phyloP scores from a whole-genome alignment of 1,140 invertebrate species.

The Brachionus calyciflorus region DNA sequence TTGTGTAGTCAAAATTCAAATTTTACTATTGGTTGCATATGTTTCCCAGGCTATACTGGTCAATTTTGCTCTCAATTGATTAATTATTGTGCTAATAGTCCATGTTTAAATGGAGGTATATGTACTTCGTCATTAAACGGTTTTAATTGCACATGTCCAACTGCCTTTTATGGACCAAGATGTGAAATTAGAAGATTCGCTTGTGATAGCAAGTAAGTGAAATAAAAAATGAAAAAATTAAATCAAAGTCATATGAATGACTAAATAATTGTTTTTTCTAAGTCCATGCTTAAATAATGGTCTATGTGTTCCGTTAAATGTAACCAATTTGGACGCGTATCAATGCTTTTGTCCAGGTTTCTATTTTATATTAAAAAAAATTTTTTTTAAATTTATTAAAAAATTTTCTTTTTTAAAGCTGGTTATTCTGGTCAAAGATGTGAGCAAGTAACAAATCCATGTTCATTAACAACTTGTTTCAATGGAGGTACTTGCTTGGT shows the following conservation, averaged over 20 bases:
- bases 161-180: constrained; percentile 14
- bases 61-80: constrained; percentile 77
- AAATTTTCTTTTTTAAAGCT: no score
- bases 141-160: constrained; percentile 51
- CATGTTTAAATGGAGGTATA: constrained; percentile 64
- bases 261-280: neutral
- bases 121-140: constrained; percentile 48
- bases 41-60: constrained; percentile 51
- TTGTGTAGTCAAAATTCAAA: neutral
- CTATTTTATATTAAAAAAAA: no score
- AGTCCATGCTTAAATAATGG: constrained; percentile 44
- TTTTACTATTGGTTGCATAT: constrained; percentile 46
- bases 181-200: constrained; percentile 47
- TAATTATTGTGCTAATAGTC: constrained; percentile 83
- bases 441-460: constrained; percentile 48
- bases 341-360: constrained; percentile 50
- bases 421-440: constrained; percentile 48
- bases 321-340: neutral
- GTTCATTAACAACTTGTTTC: constrained; percentile 45
- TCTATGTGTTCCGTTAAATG: neutral
- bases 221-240: neutral
- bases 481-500: constrained; percentile 40
- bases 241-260: neutral
- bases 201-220: constrained; percentile 38
- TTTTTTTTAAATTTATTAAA: no score